Conservation (phyloP, 2,797 vertebrate species). For the Sphaeramia orbicularis region DNA sequence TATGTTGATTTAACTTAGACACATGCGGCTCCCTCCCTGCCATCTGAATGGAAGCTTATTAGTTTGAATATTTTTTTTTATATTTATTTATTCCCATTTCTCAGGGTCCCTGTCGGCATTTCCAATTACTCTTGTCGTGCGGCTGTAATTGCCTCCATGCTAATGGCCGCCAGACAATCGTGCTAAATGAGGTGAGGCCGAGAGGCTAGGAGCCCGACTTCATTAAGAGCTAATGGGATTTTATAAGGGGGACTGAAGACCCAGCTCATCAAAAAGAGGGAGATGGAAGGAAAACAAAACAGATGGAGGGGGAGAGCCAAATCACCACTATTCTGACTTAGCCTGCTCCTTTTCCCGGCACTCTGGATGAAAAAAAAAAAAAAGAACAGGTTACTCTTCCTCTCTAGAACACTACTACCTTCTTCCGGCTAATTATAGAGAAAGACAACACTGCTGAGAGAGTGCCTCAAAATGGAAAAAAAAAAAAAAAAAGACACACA, state of each 20-base stretch:
- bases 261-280: slow-evolving; percentile 89
- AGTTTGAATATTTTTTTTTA: slow-evolving; percentile 94
- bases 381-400: slow-evolving; percentile 55
- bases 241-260: slow-evolving; percentile 89
- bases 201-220: slow-evolving; percentile 99
- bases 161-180: slow-evolving; percentile 99
- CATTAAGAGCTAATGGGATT: slow-evolving; percentile 99
- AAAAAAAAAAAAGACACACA: neutral
- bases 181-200: slow-evolving; percentile 99
- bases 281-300: slow-evolving; percentile 88
- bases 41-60: slow-evolving; percentile 95
- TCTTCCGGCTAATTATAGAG: slow-evolving; percentile 51
- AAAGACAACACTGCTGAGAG: slow-evolving; percentile 45
- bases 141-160: slow-evolving; percentile 99
- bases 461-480: slow-evolving; percentile 42
- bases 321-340: slow-evolving; percentile 77
- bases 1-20: slow-evolving; percentile 99
- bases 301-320: slow-evolving; percentile 86
- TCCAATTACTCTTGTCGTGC: slow-evolving; percentile 99
- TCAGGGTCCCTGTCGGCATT: slow-evolving; percentile 99
- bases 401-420: slow-evolving; percentile 43
- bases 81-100: slow-evolving; percentile 99
- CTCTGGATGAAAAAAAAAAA: slow-evolving; percentile 42
- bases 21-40: slow-evolving; percentile 90
- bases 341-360: slow-evolving; percentile 63